Base-by-base conservation (phyloP, 1,140 invertebrate genomes). In the Helicoverpa zea region DNA sequence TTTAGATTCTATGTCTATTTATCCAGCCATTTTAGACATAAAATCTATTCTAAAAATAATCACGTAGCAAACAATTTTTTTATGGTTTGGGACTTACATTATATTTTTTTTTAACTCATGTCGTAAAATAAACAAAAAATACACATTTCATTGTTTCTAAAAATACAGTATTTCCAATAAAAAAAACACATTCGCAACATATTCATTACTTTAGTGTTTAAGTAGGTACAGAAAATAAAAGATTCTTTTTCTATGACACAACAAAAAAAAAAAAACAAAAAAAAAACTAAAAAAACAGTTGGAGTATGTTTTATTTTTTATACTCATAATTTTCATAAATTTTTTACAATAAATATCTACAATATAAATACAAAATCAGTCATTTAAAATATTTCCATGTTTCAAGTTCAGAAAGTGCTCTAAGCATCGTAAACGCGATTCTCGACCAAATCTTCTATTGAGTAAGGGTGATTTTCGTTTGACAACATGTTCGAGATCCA, bases 11-110 rank as follows among this genome's bases (percentile, higher is more conserved):
- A 79, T 79, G 64, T 79, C 76, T 70, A 59, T n/a, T 59, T 49
- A 70, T 70, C 76, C 76, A 79, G 76, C 76, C 76, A 29, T 70
- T 70, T 47, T 70, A 59, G 64, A 79, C 76, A 79, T 79, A 79
- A 79, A 68, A 56, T 68, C 29, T 56, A 7, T 23, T 4, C 0
- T 12, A 64, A 77, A 16, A 49, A 16, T 18, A 47, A 18, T 16
- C 47, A 64, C n/a, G 13, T 11, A 2, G 13, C 29, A 12, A 13
- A 16, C 1, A 35, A 30, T 35, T n/a, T 35, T 35, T 63, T 47
- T 23, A 23, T 23, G 23, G 23, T 23, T 23, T 23, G 23, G 23
- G 23, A 23, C 23, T 23, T 23, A 23, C 23, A 23, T 23, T 23
- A 23, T 23, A 23, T 1, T 23, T 23, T 23, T 23, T 23, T 23